Evolutionary conservation across 2,797 vertebrate species (phyloP), one percentile per base, ranked within the genome.

Genomic region (Paratrypauchen microcephalus): DNA sequence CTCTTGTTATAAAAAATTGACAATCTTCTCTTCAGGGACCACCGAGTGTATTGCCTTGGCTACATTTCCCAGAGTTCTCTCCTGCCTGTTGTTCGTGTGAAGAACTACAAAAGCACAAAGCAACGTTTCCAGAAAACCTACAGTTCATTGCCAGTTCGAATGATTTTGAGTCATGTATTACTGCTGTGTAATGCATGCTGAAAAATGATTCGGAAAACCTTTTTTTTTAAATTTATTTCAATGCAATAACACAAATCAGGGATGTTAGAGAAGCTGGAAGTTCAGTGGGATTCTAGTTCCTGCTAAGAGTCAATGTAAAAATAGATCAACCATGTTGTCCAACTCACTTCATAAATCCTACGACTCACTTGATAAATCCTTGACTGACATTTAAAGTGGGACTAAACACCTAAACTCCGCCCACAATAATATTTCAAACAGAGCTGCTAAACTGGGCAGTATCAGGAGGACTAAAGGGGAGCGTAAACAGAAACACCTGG

Each of bases 21-120:
- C 87, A 89, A 88, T 88, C 86, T 65, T 76, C 67, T 66, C 75
- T 81, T 86, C 81, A 86, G 86, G 88, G 79, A 85, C 59, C 60
- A 54, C 41, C 16, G 41, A 45, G 58, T 69, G 71, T 75, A 68
- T 79, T 83, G 81, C 80, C 75, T 88, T 90, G 84, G 85, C 84
- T 85, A 79, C 64, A 71, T 84, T 76, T 83, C 84, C 81, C 81
- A 85, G 71, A 81, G 66, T 68, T 71, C 82, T 63, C 68, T 75
- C 76, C 65, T 60, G 70, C 70, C 69, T 76, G 50, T 66, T 41
- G 58, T 47, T 48, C 39, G 21, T 57, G 66, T 68, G 52, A 16
- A 77, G 52, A 41, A 71, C 58, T 65, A 67, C 74, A 60, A 79
- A 83, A 85, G 86, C 85, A 87, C 86, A 87, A 61, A 60, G 30